phyloP scores from a whole-genome alignment of 2,888 invertebrate species.

The Tipula confusa region DNA sequence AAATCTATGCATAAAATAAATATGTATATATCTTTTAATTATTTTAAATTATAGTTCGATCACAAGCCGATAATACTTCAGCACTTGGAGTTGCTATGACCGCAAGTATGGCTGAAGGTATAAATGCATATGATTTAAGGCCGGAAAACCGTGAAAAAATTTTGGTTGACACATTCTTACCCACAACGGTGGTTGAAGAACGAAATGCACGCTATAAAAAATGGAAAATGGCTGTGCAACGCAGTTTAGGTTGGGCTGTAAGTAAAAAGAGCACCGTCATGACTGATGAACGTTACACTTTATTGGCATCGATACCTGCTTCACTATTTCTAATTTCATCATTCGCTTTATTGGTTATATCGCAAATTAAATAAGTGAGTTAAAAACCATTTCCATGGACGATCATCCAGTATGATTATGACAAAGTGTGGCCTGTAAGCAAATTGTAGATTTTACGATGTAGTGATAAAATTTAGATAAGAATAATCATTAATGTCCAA shows the following conservation, averaged over 20 bases:
- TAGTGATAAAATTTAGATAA: not conserved
- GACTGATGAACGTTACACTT: slow-evolving; percentile 77
- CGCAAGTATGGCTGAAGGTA: slow-evolving; percentile 75
- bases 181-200: slow-evolving; percentile 75
- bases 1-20: not conserved
- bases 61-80: slow-evolving; percentile 83
- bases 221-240: slow-evolving; percentile 93
- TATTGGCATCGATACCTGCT: slow-evolving; percentile 74
- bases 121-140: slow-evolving; percentile 65
- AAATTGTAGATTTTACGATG: not conserved
- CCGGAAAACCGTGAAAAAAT: slow-evolving; percentile 52
- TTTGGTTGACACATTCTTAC: slow-evolving; percentile 71
- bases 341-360: slow-evolving; percentile 54
- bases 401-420: not conserved
- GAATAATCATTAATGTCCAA: not conserved
- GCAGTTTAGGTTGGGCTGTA: slow-evolving; percentile 84
- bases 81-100: slow-evolving; percentile 91
- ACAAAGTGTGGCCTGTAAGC: not conserved
- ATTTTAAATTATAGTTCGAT: slow-evolving; percentile 58
- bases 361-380: not conserved
- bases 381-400: not conserved
- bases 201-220: slow-evolving; percentile 78
- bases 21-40: not conserved
- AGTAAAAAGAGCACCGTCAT: slow-evolving; percentile 67
- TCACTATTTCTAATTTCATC: slow-evolving; percentile 69